A percentile compares a stretch with the other conserved stretches of the same genome.
These are phyloP conservation scores for Lepidurus packardi DNA, from an alignment of 1,140 invertebrate genomes.

Conservation along the genomic window DNA sequence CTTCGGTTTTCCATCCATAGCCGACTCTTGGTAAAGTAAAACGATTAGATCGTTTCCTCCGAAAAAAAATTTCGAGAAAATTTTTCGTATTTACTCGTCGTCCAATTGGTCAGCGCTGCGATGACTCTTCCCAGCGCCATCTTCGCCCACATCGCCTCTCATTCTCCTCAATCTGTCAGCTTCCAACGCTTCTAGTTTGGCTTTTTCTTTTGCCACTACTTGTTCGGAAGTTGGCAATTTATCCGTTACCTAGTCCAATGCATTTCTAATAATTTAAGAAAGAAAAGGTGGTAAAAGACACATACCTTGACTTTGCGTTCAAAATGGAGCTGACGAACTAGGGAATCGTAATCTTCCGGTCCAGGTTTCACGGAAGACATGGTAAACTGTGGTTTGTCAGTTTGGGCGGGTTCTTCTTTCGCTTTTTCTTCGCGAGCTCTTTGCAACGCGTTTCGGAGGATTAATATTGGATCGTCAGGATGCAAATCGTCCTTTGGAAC, in stretches of 20 bases:
- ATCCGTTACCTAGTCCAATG: slow-evolving; percentile 56
- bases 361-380: not conserved
- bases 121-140: slow-evolving; percentile 42
- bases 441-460: not conserved
- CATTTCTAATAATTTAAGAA: not conserved
- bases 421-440: slow-evolving; percentile 7
- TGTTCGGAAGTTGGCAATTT: slow-evolving; percentile 75
- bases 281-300: not conserved
- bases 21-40: slow-evolving; percentile 37
- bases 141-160: slow-evolving; percentile 50
- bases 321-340: slow-evolving; percentile 71
- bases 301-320: slow-evolving; percentile 67
- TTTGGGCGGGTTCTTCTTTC: not conserved
- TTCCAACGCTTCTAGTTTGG: slow-evolving; percentile 71
- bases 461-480: not conserved
- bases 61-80: slow-evolving; percentile 32
- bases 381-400: not conserved
- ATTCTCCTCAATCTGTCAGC: slow-evolving; percentile 67
- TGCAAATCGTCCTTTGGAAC: slow-evolving; percentile 2
- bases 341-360: slow-evolving; percentile 67
- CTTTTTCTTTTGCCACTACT: slow-evolving; percentile 69
- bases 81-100: slow-evolving; percentile 55
- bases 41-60: slow-evolving; percentile 33
- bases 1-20: slow-evolving; percentile 37
- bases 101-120: slow-evolving; percentile 74